phyloP scores from a whole-genome alignment of 2,113 vertebrate genomes.

The Pollimyrus isidori region DNA sequence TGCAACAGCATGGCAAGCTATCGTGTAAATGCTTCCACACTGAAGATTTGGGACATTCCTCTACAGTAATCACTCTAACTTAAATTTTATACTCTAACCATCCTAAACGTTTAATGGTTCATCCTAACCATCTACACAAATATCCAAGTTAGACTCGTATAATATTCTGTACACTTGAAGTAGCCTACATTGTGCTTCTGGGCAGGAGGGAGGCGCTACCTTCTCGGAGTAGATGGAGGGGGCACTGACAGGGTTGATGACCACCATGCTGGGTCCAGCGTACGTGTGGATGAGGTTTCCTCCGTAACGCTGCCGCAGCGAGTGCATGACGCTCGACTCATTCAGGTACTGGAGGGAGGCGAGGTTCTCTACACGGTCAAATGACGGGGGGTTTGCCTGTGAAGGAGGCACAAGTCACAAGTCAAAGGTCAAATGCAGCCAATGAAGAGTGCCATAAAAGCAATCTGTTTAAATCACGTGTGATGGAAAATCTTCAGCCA shows the following conservation, averaged over 20 bases:
- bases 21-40: not conserved
- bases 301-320: slow-evolving; percentile 83
- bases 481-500: not conserved
- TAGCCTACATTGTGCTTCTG: not conserved
- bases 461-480: not conserved
- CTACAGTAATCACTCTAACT: not conserved
- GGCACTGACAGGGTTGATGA: slow-evolving; percentile 86
- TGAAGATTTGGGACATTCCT: not conserved
- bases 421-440: not conserved
- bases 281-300: slow-evolving; percentile 86
- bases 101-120: not conserved
- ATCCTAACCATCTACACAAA: not conserved
- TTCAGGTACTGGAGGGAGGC: slow-evolving; percentile 89
- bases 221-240: slow-evolving; percentile 96
- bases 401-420: not conserved
- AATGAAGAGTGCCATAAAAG: not conserved
- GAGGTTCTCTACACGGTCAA: slow-evolving; percentile 80
- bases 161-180: not conserved
- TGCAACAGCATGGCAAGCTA: not conserved
- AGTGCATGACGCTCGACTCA: slow-evolving; percentile 86
- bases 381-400: slow-evolving; percentile 87
- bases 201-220: slow-evolving; percentile 54
- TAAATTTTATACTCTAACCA: not conserved
- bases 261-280: slow-evolving; percentile 77
- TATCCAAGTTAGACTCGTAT: not conserved